These are phyloP conservation scores for Ammodramus savannarum DNA, from an alignment of 2,113 vertebrate species.

Conservation along the genomic window DNA sequence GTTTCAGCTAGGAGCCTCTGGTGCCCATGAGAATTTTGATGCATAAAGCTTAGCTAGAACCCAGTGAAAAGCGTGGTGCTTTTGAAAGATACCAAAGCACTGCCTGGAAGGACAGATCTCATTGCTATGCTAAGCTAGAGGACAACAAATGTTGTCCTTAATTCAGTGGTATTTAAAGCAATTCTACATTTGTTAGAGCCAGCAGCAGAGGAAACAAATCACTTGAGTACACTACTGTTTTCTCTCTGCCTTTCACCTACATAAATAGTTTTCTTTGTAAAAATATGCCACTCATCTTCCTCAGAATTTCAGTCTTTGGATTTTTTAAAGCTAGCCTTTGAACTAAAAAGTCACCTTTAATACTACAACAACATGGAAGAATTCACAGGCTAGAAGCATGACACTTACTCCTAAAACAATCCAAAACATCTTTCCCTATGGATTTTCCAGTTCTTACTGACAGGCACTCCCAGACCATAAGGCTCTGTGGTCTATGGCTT, in stretches of 20 bases:
- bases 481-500: not conserved
- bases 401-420: not conserved
- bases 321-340: not conserved
- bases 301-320: not conserved
- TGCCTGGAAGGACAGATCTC: not conserved
- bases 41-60: not conserved
- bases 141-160: not conserved
- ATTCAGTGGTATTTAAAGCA: not conserved
- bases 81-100: rapidly evolving
- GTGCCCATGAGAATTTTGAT: not conserved
- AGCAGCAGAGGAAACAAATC: not conserved
- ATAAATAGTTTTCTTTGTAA: not conserved
- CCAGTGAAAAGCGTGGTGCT: not conserved
- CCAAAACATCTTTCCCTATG: too few species aligned
- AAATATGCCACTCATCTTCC: not conserved
- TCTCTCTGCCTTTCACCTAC: not conserved
- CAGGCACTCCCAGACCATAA: not conserved
- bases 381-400: not conserved
- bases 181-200: not conserved
- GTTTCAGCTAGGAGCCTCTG: not conserved
- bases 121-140: not conserved
- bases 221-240: not conserved
- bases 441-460: not conserved
- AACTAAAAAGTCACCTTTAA: not conserved
- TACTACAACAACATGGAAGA: not conserved